Conservation (phyloP, 2,113 vertebrate genomes). For the Erythrocercus mccallii region DNA sequence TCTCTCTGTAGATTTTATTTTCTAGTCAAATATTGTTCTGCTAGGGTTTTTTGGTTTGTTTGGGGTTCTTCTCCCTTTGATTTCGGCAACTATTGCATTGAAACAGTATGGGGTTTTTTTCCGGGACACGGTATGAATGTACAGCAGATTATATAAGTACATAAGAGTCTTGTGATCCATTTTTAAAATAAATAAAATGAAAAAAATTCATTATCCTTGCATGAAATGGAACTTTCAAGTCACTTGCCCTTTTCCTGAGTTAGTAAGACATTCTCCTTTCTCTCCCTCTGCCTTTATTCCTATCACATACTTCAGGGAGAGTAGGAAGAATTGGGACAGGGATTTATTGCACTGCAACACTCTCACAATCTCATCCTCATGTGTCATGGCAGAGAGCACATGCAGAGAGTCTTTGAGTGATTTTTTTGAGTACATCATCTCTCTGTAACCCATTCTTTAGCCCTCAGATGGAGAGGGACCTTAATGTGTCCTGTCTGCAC, state of each 20-base stretch:
- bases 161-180: not conserved
- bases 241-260: not conserved
- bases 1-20: not conserved
- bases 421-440: not conserved
- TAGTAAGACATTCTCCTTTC: not conserved
- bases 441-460: not conserved
- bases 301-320: not conserved
- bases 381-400: not conserved
- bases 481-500: not conserved
- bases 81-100: not conserved
- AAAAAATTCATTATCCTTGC: not conserved
- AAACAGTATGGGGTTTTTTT: not conserved
- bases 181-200: not conserved
- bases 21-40: not conserved
- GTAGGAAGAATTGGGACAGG: not conserved
- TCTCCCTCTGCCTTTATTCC: not conserved
- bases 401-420: not conserved
- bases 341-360: not conserved
- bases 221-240: not conserved
- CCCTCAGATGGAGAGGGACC: rapidly evolving
- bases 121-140: rapidly evolving
- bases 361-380: not conserved
- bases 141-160: not conserved
- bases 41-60: not conserved
- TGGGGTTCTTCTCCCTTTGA: not conserved